phyloP scores from a whole-genome alignment of 2,113 vertebrate species.

The Dicentrarchus labrax region DNA sequence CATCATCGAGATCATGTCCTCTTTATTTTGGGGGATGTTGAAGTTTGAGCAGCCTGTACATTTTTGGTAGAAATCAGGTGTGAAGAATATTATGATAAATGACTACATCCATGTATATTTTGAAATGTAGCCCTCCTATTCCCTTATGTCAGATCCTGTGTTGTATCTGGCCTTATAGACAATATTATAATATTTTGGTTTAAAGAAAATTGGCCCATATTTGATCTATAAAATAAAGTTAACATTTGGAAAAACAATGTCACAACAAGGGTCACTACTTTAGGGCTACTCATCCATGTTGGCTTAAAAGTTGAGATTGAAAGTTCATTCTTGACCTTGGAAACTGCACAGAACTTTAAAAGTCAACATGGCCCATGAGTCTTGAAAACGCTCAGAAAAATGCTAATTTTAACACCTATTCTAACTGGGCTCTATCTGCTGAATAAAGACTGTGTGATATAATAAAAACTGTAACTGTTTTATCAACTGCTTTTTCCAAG shows the following conservation, averaged over 20 bases:
- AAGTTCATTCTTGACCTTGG: background rate
- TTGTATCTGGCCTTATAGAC: background rate
- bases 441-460: background rate
- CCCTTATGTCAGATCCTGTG: background rate
- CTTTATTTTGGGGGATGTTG: background rate
- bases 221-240: background rate
- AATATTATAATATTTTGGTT: background rate
- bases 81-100: background rate
- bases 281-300: background rate
- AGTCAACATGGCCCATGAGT: background rate
- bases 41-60: background rate
- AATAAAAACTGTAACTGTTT: too few species aligned
- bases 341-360: background rate
- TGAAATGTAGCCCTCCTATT: background rate
- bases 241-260: background rate
- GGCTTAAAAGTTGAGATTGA: background rate
- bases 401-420: background rate
- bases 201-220: background rate
- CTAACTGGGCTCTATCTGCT: background rate
- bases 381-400: too few species aligned
- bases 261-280: background rate
- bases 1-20: background rate
- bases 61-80: conserved; percentile 8
- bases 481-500: background rate
- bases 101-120: background rate